A percentile compares a stretch with the other conserved stretches of the same genome.
These are phyloP conservation scores for Sphaeramia orbicularis DNA, from an alignment of 2,797 vertebrate genomes.

Conservation along the genomic window DNA sequence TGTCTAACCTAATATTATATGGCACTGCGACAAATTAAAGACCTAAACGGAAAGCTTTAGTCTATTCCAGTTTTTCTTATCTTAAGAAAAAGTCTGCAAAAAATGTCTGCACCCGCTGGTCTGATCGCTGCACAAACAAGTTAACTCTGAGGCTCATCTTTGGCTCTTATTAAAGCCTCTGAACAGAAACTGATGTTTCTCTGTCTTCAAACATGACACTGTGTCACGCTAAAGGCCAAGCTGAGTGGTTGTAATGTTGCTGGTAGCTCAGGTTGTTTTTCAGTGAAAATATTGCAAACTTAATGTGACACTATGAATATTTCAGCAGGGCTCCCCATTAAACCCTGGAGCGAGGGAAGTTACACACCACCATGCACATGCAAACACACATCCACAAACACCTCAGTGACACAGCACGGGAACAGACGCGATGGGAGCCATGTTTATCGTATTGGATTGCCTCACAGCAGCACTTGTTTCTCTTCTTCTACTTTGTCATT, in stretches of 20 bases:
- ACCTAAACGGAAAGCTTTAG: neutral
- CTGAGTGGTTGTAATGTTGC: conserved; percentile 65
- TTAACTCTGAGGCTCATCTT: conserved; percentile 24
- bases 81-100: conserved; percentile 18
- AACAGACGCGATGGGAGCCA: conserved; percentile 26
- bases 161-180: conserved; percentile 25
- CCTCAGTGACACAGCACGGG: conserved; percentile 15
- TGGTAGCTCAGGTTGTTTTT: conserved; percentile 66
- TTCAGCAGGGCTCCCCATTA: conserved; percentile 78
- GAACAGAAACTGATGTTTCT: conserved; percentile 33
- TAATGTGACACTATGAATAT: conserved; percentile 82
- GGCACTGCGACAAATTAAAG: conserved; percentile 36
- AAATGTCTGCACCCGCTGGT: conserved; percentile 16
- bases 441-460: conserved; percentile 11
- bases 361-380: conserved; percentile 37
- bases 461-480: neutral
- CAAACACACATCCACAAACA: conserved; percentile 24
- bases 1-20: conserved; percentile 45
- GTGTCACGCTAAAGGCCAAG: conserved; percentile 48
- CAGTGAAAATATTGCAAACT: conserved; percentile 77
- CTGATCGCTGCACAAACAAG: conserved; percentile 22
- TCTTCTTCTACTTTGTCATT: neutral
- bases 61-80: conserved; percentile 42
- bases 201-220: conserved; percentile 33
- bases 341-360: conserved; percentile 59